Base-by-base conservation (phyloP, 2,113 vertebrate genomes). In the Furnarius figulus region DNA sequence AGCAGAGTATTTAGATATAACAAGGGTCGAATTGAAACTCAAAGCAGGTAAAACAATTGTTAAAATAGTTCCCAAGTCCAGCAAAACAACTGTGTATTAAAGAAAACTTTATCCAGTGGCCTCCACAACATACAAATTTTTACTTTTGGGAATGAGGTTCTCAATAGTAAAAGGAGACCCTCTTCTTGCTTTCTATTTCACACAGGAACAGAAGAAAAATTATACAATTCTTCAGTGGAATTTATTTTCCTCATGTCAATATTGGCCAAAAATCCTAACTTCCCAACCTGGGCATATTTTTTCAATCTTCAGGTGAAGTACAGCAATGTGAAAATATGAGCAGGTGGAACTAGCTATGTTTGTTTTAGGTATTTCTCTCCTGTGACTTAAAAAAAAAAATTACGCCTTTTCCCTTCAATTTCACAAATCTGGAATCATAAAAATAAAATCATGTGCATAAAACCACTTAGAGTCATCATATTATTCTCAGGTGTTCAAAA, bases 181-280 rank as follows among this genome's bases (percentile, higher is more conserved):
- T 67, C 23, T 59, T 56, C 25, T 85, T 16, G 14, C 28, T 56
- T 78, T 72, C 66, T n/a, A 71, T 33, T 50, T 77, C 39, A 76
- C 7, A 10, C 3, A 61, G 16, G 22, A 89, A 80, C 1, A 71
- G 25, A 4, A 85, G 10, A 87, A 87, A 75, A 74, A 16, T 3
- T 0, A 31, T 7, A 35, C 0, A 0, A n/a, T 35, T 84, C 89
- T 86, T 81, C 44, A 87, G 6, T 55, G 7, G 35, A 68, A 23
- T 10, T 92, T 67, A 33, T 5, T 67, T n/a, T 30, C 28, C 84
- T 80, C 19, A 44, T 37, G 85, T 87, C 46, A 33, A 21, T 58
- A 91, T 89, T 67, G 91, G 46, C 33, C 42, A 87, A 25, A 86
- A 76, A 79, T 50, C 85, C 63, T 89, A 42, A 76, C 39, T 65